A percentile compares a stretch with the other conserved stretches of the same genome.
Conservation (phyloP, 2,888 invertebrate species). For the Campoletis raptor region DNA sequence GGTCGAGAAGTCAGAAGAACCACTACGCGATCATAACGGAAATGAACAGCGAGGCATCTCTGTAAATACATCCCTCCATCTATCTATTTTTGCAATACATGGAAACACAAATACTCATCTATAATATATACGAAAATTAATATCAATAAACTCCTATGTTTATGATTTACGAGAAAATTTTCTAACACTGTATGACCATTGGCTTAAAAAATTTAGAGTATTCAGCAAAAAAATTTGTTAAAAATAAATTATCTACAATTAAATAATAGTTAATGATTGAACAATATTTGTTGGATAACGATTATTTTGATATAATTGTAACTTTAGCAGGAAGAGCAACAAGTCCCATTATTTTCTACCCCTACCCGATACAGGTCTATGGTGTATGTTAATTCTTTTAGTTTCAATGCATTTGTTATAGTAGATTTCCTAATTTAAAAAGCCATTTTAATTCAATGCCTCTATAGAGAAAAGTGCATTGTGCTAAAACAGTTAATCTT, state of each 20-base stretch:
- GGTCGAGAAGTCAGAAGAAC: constrained; percentile 56
- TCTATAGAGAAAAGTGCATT: background rate
- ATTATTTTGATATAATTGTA: background rate
- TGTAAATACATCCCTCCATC: background rate
- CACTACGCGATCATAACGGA: constrained; percentile 52
- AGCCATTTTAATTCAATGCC: background rate
- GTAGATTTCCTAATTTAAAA: background rate
- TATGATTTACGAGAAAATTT: background rate
- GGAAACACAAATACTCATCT: background rate
- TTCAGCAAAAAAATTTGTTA: background rate
- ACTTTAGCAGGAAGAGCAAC: background rate
- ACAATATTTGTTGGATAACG: background rate
- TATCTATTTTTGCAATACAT: background rate
- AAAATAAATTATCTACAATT: background rate
- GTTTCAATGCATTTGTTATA: background rate
- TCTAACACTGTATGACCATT: background rate
- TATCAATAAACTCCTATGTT: background rate
- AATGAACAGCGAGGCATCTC: constrained; percentile 62
- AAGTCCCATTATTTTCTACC: background rate
- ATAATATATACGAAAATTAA: background rate
- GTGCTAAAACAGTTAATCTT: background rate
- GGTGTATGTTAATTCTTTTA: background rate
- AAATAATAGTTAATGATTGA: background rate
- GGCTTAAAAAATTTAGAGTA: background rate
- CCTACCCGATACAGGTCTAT: background rate